These are phyloP conservation scores for Ischnus inquisitorius DNA, from an alignment of 2,888 invertebrate genomes.

Conservation along the genomic window DNA sequence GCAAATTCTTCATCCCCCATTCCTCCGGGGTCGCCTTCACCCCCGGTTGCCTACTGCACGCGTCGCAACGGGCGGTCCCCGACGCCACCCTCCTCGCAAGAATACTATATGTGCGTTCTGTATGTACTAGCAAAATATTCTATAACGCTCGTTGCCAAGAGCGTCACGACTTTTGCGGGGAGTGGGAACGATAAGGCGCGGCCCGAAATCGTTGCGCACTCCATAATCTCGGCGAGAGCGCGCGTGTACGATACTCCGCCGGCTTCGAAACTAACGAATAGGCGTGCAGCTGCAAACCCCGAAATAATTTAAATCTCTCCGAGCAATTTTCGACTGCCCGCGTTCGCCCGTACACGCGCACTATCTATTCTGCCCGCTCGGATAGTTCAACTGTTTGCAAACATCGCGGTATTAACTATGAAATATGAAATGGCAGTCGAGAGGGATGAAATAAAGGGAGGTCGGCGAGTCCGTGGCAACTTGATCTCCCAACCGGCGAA, in stretches of 20 bases:
- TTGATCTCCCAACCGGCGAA: neutral
- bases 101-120: conserved; percentile 17
- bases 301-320: conserved; percentile 9
- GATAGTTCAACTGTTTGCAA: conserved; percentile 31
- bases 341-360: neutral
- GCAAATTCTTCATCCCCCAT: conserved; percentile 63
- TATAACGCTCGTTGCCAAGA: conserved; percentile 33
- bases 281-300: neutral
- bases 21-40: too few species aligned
- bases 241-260: neutral
- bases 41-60: conserved; percentile 35
- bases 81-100: conserved; percentile 53
- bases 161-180: conserved; percentile 46
- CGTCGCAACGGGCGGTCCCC: conserved; percentile 41
- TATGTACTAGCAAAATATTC: conserved; percentile 35
- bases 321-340: conserved; percentile 31
- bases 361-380: neutral
- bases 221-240: neutral
- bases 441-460: neutral
- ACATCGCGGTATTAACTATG: conserved; percentile 1
- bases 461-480: neutral
- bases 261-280: too few species aligned
- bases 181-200: conserved; percentile 7
- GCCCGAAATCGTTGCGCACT: neutral
- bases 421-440: conserved; percentile 11